Conservation (phyloP, 2,888 invertebrate genomes). For the Nematopogon swammerdamellus region DNA sequence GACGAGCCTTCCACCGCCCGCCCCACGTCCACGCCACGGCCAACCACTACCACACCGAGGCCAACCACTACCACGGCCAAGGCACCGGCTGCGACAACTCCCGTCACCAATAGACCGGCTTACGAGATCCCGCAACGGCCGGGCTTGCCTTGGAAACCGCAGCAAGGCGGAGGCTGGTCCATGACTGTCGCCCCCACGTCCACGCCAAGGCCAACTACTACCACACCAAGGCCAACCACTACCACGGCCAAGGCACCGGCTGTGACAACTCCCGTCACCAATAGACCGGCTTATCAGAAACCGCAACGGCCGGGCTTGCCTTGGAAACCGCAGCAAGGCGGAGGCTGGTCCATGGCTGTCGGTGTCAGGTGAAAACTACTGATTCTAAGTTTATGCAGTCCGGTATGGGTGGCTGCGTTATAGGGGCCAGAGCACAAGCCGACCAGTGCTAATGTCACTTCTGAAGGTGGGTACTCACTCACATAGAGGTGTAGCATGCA, state of each 20-base stretch:
- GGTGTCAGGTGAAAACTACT: not conserved
- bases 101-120: slow-evolving; percentile 4
- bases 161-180: not conserved
- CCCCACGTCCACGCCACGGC: slow-evolving; percentile 1
- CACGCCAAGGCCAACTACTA: slow-evolving; percentile 13
- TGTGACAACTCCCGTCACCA: slow-evolving; percentile 1
- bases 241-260: slow-evolving; percentile 10
- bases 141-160: not conserved
- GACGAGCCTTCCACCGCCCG: slow-evolving; percentile 14
- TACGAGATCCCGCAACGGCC: not conserved
- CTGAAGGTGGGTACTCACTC: no score
- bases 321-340: not conserved
- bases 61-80: slow-evolving; percentile 14
- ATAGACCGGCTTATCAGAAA: not conserved
- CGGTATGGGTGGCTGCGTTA: no score
- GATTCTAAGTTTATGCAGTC: no score
- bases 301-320: not conserved
- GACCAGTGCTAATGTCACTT: no score
- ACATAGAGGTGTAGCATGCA: no score
- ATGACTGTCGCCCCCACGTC: no score
- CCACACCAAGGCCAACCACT: slow-evolving; percentile 22
- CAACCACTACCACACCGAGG: slow-evolving; percentile 14
- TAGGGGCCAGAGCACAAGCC: no score
- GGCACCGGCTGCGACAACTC: not conserved
- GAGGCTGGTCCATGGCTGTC: not conserved